Percentiles rank a stretch among this genome's conserved stretches.
Evolutionary conservation across 2,888 invertebrate species (phyloP).

Genomic region (Tromatobia lineatoria): DNA sequence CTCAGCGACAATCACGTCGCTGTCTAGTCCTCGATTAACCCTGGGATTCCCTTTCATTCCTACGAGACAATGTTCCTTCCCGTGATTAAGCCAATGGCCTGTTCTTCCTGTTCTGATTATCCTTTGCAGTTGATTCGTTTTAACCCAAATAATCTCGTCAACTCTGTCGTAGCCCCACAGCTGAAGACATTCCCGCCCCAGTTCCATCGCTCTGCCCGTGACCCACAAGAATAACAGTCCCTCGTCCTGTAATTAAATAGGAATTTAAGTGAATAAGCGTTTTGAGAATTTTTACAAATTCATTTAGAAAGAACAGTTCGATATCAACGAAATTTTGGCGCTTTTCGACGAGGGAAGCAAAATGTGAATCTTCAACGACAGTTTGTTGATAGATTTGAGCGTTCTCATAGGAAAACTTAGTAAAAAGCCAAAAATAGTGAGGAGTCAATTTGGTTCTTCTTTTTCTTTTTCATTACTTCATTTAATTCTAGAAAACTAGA

Average conservation of each 20-base stretch:
- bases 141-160: conserved; percentile 99
- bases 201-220: conserved; percentile 98
- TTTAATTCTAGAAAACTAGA: no score
- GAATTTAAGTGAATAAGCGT: neutral
- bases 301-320: neutral
- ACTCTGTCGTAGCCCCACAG: conserved; percentile 99
- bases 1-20: conserved; percentile 99
- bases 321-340: no score
- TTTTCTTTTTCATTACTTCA: no score
- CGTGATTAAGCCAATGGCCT: conserved; percentile 99
- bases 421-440: no score
- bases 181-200: conserved; percentile 97
- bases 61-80: conserved; percentile 98
- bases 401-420: no score
- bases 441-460: no score
- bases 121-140: conserved; percentile 98
- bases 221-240: conserved; percentile 99
- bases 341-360: no score
- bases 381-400: no score
- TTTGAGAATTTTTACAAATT: neutral
- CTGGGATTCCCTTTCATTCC: conserved; percentile 98
- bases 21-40: conserved; percentile 97
- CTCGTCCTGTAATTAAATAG: conserved; percentile 91
- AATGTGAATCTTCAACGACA: no score
- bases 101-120: conserved; percentile 98